Conservation (phyloP, 2,888 invertebrate species). For the Platerodrilus igneus region DNA sequence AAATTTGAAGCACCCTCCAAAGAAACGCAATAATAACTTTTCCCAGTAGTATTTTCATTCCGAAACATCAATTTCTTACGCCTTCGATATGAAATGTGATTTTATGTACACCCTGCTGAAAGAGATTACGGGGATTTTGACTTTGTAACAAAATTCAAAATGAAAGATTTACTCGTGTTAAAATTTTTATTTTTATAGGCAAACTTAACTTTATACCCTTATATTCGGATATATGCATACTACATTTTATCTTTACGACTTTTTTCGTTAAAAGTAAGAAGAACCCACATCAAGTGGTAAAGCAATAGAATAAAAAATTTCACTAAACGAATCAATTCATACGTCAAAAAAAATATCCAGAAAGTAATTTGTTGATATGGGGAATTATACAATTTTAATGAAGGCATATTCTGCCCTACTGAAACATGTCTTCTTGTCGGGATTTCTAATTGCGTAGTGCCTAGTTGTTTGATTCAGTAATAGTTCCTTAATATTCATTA, state of each 20-base stretch:
- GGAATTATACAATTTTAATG: too few relatives aligned
- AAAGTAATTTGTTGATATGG: too few relatives aligned
- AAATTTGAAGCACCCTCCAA: too few relatives aligned
- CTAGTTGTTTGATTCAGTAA: too few relatives aligned
- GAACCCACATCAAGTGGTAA: background rate
- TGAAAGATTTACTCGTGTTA: conserved; percentile 18
- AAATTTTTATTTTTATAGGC: conserved; percentile 21
- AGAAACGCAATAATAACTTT: too few relatives aligned
- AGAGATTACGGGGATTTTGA: conserved; percentile 37
- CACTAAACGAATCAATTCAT: too few relatives aligned
- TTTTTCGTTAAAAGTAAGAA: background rate
- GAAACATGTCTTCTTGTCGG: too few relatives aligned
- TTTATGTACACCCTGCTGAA: conserved; percentile 41
- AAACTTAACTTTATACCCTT: conserved; percentile 17
- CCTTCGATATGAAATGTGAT: conserved; percentile 43
- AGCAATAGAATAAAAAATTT: background rate
- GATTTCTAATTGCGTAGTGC: too few relatives aligned
- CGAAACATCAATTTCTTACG: conserved; percentile 46
- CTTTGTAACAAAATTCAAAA: conserved; percentile 32
- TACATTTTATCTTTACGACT: background rate
- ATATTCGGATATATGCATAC: conserved; percentile 6
- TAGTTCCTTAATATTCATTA: too few relatives aligned
- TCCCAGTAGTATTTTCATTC: conserved; percentile 46
- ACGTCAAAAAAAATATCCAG: too few relatives aligned
- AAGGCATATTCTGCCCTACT: too few relatives aligned